These are phyloP conservation scores for Hypercompe scribonia DNA, from an alignment of 2,888 invertebrate genomes.

Conservation along the genomic window DNA sequence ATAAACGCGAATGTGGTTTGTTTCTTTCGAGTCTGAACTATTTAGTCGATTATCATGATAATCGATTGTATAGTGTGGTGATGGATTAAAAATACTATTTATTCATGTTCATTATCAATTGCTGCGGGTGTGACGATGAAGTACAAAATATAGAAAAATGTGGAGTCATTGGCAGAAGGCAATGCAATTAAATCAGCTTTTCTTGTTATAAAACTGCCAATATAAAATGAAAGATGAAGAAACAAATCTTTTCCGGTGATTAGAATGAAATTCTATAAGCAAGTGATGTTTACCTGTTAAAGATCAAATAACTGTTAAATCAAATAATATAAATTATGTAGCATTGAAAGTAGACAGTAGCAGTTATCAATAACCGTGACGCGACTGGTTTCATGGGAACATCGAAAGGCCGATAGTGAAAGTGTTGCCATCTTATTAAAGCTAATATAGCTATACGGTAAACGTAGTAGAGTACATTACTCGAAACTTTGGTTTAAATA, in stretches of 20 bases:
- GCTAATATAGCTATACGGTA: background rate
- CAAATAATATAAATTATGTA: background rate
- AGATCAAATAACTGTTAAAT: background rate
- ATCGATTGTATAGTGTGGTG: too few relatives aligned
- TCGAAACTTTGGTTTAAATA: background rate
- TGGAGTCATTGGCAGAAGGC: too few relatives aligned
- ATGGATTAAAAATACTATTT: too few relatives aligned
- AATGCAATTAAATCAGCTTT: background rate
- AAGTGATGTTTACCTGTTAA: background rate
- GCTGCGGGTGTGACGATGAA: too few relatives aligned
- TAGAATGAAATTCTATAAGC: background rate
- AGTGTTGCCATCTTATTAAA: background rate
- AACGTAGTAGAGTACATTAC: background rate
- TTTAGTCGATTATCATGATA: too few relatives aligned
- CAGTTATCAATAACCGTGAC: background rate
- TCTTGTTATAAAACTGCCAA: background rate
- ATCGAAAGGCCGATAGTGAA: background rate
- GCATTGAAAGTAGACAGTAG: constrained; percentile 2
- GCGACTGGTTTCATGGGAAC: background rate
- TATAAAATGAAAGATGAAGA: background rate
- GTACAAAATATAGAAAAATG: too few relatives aligned
- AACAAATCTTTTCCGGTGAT: background rate
- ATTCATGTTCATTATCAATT: too few relatives aligned
- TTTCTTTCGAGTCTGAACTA: too few relatives aligned
- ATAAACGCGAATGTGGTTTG: too few relatives aligned